Base-by-base conservation (phyloP, 2,888 invertebrate species). In the Eurois occulta region DNA sequence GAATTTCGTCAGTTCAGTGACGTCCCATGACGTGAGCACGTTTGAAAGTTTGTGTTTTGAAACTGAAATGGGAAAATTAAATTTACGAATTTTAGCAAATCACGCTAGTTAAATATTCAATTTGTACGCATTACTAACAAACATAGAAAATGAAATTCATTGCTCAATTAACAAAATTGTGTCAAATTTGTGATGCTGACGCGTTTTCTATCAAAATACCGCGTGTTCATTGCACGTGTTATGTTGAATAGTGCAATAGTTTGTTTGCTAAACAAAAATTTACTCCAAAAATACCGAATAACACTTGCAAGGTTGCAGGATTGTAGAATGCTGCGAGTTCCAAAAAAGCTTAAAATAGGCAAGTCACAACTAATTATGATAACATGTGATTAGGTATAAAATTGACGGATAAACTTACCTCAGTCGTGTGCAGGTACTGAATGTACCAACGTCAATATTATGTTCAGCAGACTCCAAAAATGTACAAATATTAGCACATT, bases 1-100 rank as follows among this genome's bases (percentile, higher is more conserved):
- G 68, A 80, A 75, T 81, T 86, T 90, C 69, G 78, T 75, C 8
- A 11, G 68, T 78, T 28, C 24, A 16, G 16, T 65, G 58, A 70
- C 75, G 62, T 64, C 64, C 18, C 46, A 62, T 48, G 32, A 48
- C 48, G 64, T 77, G 64, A 32, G 48, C 18, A 24, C 7, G 16
- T 24, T 18, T 24, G 16, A 64, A 66, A 46, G 38, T 82, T 81
- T 46, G 60, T 69, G 28, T 74, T 81, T 60, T 72, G 24, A 60
- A 48, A 58, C 3, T 41, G 18, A 3, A 67, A 38, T 38, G 10
- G 7, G 1, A 48, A 41, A 72, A 28, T 7, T 32, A 28, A n/a
- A 41, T 21, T n/a, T 6, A n/a, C 6, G 4, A 60, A 52, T 60
- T 52, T 18, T 18, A 8, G 11, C 11, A n/a, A 82, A 77, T 43